Percentiles rank a stretch among this genome's conserved stretches.
Evolutionary conservation across 2,797 vertebrate species (phyloP).

Genomic region (Chromobotia macracanthus): DNA sequence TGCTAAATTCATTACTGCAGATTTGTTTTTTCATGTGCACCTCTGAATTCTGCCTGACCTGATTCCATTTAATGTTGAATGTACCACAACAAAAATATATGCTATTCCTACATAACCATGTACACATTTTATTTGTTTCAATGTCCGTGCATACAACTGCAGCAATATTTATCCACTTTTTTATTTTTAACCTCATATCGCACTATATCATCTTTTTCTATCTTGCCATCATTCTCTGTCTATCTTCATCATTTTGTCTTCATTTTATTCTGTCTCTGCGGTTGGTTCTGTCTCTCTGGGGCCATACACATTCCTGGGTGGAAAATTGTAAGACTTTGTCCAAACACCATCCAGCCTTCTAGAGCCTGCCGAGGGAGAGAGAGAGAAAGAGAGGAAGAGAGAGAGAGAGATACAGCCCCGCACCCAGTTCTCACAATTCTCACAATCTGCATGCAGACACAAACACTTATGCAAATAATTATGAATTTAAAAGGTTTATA

Average conservation of each 20-base stretch:
- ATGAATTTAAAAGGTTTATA: constrained; percentile 21
- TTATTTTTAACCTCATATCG: constrained; percentile 48
- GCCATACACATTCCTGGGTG: constrained; percentile 83
- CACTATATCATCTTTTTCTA: constrained; percentile 41
- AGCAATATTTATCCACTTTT: constrained; percentile 17
- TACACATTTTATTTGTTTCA: constrained; percentile 28
- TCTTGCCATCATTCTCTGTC: constrained; percentile 29
- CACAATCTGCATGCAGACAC: constrained; percentile 20
- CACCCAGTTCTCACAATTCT: constrained; percentile 45
- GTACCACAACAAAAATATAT: background rate
- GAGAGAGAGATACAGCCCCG: constrained; percentile 29
- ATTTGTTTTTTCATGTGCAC: background rate
- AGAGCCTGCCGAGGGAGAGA: constrained; percentile 78
- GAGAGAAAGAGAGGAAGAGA: constrained; percentile 67
- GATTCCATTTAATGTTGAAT: background rate
- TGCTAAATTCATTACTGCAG: background rate
- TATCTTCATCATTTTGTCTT: constrained; percentile 35
- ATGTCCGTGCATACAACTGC: background rate
- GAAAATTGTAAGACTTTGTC: constrained; percentile 84
- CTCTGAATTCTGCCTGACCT: background rate
- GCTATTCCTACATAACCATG: background rate
- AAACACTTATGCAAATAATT: constrained; percentile 51
- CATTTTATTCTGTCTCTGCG: constrained; percentile 64
- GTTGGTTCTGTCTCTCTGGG: constrained; percentile 82
- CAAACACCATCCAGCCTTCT: constrained; percentile 81